Evolutionary conservation across 2,888 invertebrate genomes (phyloP), one percentile per base, ranked within the genome.

Genomic region (Pimpla rufipes): DNA sequence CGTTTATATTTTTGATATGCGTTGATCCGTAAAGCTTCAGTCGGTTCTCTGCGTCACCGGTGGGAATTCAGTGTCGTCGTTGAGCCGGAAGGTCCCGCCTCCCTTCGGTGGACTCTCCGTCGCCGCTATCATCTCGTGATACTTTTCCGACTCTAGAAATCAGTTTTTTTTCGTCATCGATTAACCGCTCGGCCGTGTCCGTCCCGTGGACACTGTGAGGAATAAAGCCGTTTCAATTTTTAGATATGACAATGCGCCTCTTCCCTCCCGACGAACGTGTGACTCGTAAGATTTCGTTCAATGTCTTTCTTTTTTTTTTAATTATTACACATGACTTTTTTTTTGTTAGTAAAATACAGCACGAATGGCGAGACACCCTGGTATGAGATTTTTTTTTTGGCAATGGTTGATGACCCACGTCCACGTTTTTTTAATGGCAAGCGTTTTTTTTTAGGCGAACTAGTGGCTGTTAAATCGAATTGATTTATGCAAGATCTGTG

Each of bases 1-100:
- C 52, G 47, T 67, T 81, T 35, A 45, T 64, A 45, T 64, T 79
- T 80, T 85, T 88, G 89, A 90, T 89, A 90, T 89, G 90, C 87
- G 79, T 86, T 68, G 50, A 70, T 85, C 66, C 40, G 21, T 45
- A 29, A 18, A 37, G 23, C 71, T 90, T 94, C 94, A 95, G 91
- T 95, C 95, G 84, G 94, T 94, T 88, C 94, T 94, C 90, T 95
- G 95, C 77, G 95, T 95, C 90, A 97, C 96, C 85, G 97, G 97
- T 88, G 97, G 97, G 94, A 97, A 97, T 94, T 97, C 97, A 87
- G 95, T 94, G 87, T 96, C 97, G 94, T 97, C 97, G 92, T 96
- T 96, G 93, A 97, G 95, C 92, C 96, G 96, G 93, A 96, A 96
- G 50, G 90, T 88, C 45, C 90, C 90, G 87, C 95, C 94, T 80